These are phyloP conservation scores for Pteronura brasiliensis DNA, from an alignment of 2,113 vertebrate species.

Conservation along the genomic window DNA sequence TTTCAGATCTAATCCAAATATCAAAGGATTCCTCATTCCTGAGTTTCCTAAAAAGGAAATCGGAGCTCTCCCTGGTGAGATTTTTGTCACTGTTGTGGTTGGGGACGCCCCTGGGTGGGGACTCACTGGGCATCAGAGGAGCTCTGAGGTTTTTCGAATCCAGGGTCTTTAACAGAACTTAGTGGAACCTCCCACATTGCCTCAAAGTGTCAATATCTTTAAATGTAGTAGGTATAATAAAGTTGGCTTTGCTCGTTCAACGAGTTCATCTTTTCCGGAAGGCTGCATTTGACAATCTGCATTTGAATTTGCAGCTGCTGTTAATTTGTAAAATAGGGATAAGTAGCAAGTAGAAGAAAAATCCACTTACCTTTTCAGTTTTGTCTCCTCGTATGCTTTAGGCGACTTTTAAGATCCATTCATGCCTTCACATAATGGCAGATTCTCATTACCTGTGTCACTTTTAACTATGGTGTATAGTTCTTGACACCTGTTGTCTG, in stretches of 20 bases:
- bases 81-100: not conserved
- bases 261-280: not conserved
- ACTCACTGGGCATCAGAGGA: not conserved
- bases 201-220: not conserved
- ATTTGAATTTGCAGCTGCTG: not conserved
- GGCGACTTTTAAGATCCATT: not conserved
- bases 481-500: not conserved
- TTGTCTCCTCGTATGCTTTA: not conserved
- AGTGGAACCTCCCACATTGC: not conserved
- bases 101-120: not conserved
- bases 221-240: not conserved
- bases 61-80: not conserved
- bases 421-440: not conserved
- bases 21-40: not conserved
- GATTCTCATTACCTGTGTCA: not conserved
- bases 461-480: not conserved
- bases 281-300: not conserved
- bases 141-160: not conserved
- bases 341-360: not conserved
- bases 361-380: not conserved
- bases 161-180: not conserved
- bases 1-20: not conserved
- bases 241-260: not conserved
- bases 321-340: not conserved
- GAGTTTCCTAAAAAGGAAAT: not conserved